These are phyloP conservation scores for Epistrophe grossulariae DNA, from an alignment of 2,888 invertebrate species.

Conservation along the genomic window DNA sequence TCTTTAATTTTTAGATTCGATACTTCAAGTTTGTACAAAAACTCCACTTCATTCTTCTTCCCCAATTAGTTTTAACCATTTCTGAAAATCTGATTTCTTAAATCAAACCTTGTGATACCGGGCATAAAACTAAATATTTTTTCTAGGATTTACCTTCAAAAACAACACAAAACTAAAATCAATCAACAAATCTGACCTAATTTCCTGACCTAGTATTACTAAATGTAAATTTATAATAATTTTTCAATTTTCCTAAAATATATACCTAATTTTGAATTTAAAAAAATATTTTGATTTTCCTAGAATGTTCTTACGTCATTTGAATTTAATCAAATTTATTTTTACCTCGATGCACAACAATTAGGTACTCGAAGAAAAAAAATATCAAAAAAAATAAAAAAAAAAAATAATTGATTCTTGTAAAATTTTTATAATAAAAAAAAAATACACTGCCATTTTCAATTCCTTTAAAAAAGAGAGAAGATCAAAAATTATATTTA, in stretches of 20 bases:
- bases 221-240: constrained; percentile 12
- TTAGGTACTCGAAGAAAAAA: background rate
- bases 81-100: background rate
- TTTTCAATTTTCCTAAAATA: background rate
- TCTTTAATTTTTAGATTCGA: too few species aligned
- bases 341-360: background rate
- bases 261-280: background rate
- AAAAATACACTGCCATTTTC: background rate
- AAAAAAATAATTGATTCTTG: constrained; percentile 2
- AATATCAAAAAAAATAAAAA: background rate
- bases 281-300: background rate
- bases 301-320: background rate
- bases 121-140: background rate
- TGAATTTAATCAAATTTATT: background rate
- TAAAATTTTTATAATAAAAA: background rate
- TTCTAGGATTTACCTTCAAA: background rate
- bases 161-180: background rate
- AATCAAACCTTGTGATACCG: background rate
- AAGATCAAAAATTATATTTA: too few species aligned
- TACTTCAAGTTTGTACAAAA: too few species aligned
- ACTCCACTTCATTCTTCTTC: too few species aligned
- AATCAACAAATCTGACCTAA: constrained; percentile 5
- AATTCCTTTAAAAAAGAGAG: background rate
- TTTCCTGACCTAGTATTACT: constrained; percentile 24
- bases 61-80: too few species aligned